These are phyloP conservation scores for Perognathus longimembris DNA, from an alignment of 2,113 vertebrate species.

Conservation along the genomic window DNA sequence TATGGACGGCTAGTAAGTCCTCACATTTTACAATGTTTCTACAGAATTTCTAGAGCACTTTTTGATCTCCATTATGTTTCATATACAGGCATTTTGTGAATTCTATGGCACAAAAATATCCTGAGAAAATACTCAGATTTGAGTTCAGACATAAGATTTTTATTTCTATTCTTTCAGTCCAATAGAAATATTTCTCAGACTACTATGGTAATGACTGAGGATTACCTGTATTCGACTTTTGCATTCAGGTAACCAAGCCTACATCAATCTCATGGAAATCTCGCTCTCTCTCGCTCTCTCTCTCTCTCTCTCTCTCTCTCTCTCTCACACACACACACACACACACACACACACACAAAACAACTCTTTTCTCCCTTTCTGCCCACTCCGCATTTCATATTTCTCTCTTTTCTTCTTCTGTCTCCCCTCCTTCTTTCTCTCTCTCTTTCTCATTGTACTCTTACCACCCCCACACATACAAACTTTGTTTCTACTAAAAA, in stretches of 20 bases:
- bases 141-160: neutral
- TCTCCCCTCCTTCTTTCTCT: too few species aligned
- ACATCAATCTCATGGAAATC: neutral
- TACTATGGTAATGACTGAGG: neutral
- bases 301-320: neutral
- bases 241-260: neutral
- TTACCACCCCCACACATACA: neutral
- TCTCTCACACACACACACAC: neutral
- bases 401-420: too few species aligned
- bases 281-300: neutral
- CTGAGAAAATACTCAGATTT: neutral
- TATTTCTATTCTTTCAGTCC: neutral
- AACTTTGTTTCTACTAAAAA: neutral
- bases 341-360: too few species aligned
- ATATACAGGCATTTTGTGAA: neutral
- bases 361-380: neutral
- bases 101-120: neutral
- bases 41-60: neutral
- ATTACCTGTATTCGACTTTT: neutral
- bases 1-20: neutral
- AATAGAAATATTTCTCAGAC: neutral
- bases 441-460: too few species aligned
- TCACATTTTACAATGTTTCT: neutral
- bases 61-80: neutral
- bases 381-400: neutral